Evolutionary conservation across 2,797 vertebrate genomes (phyloP).

Genomic region (Octomys mimax): DNA sequence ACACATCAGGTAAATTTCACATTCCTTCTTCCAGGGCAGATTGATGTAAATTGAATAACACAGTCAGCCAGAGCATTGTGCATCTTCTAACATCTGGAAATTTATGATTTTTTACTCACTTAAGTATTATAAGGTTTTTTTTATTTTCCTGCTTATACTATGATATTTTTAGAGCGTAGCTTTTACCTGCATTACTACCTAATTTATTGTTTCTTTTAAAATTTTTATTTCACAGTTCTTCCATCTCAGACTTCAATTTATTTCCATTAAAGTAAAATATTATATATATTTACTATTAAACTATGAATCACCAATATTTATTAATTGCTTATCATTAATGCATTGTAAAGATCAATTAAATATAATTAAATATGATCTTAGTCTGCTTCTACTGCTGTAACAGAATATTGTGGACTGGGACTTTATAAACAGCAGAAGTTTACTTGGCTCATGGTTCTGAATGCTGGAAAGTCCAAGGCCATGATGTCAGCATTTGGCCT

Average conservation of each 20-base stretch:
- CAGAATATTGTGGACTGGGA: not conserved
- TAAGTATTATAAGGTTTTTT: not conserved
- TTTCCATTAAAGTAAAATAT: conserved; percentile 52
- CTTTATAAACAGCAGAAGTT: not conserved
- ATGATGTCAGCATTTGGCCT: not conserved
- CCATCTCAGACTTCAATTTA: not conserved
- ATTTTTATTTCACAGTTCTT: conserved; percentile 44
- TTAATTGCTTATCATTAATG: not conserved
- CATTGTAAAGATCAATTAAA: conserved; percentile 47
- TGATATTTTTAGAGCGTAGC: conserved; percentile 23
- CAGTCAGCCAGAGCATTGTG: not conserved
- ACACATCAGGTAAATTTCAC: conserved; percentile 61
- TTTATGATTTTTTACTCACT: conserved; percentile 37
- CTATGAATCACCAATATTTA: conserved; percentile 23
- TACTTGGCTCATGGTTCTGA: not conserved
- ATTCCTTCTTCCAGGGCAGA: conserved; percentile 57
- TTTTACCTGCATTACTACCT: not conserved
- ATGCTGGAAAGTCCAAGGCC: not conserved
- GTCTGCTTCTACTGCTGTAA: not conserved
- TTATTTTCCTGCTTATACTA: conserved; percentile 41
- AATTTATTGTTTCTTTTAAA: conserved; percentile 50
- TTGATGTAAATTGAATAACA: conserved; percentile 65
- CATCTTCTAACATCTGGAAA: conserved; percentile 48
- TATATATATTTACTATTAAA: conserved; percentile 30
- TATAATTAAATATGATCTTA: conserved; percentile 54